phyloP scores from a whole-genome alignment of 1,140 invertebrate species.

The Sycobia sp. region DNA sequence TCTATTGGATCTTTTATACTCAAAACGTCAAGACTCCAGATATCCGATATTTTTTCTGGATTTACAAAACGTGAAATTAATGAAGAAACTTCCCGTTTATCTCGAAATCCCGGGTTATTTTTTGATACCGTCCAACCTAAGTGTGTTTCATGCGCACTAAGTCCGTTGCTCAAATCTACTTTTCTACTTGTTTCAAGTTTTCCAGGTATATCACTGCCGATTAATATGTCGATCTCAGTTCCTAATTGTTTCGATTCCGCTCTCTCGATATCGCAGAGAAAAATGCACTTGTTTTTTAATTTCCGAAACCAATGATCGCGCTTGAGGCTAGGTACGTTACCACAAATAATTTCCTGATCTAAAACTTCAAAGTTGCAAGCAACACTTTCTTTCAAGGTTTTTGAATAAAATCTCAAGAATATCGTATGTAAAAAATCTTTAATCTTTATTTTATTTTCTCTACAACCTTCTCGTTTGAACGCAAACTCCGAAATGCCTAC shows the following conservation, averaged over 20 bases:
- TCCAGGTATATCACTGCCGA: constrained; percentile 46
- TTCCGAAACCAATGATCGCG: constrained; percentile 17
- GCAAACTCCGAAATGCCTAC: too few species aligned
- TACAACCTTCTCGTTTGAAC: too few species aligned
- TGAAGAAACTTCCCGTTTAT: constrained; percentile 13
- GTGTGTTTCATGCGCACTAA: constrained; percentile 41
- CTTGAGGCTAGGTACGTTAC: constrained; percentile 2
- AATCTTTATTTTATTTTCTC: too few species aligned
- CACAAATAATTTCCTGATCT: constrained; percentile 20
- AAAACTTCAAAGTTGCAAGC: constrained; percentile 14
- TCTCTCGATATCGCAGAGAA: constrained; percentile 27
- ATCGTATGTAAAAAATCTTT: too few species aligned
- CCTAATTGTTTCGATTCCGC: neutral
- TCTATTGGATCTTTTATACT: constrained; percentile 49
- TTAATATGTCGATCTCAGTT: constrained; percentile 38
- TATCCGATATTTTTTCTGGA: constrained; percentile 37
- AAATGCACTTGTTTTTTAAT: constrained; percentile 28
- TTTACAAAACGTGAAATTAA: constrained; percentile 25
- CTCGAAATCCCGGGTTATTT: neutral
- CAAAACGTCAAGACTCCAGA: constrained; percentile 51
- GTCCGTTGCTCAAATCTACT: constrained; percentile 27
- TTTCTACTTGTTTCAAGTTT: constrained; percentile 44
- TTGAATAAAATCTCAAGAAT: too few species aligned
- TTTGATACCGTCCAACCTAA: constrained; percentile 35
- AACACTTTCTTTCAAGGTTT: too few species aligned